Conservation (phyloP, 2,797 vertebrate species). For the Cercopithecus neglectus region DNA sequence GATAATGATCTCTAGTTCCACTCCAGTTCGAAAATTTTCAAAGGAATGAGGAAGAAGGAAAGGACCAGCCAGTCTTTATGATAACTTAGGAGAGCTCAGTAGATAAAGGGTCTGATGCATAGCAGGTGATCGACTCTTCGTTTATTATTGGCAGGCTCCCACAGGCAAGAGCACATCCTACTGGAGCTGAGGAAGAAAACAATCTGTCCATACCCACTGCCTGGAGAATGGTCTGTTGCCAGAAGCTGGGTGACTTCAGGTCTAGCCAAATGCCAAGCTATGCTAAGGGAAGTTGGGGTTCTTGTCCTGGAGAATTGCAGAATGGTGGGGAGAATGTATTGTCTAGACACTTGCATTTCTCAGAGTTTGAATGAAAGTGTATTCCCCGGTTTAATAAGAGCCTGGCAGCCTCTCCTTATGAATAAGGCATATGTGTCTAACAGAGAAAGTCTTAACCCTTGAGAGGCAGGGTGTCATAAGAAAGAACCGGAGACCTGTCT, state of each 20-base stretch:
- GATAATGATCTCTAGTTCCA: conserved; percentile 29
- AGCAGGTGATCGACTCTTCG: neutral
- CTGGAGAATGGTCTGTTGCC: neutral
- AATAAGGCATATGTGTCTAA: neutral
- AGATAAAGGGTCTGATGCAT: neutral
- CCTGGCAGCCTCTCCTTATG: neutral
- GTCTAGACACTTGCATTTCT: neutral
- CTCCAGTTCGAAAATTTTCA: neutral
- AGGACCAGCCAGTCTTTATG: neutral
- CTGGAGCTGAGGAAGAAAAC: neutral
- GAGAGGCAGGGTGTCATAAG: neutral
- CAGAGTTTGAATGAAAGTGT: neutral
- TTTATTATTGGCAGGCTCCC: neutral
- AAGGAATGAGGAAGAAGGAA: neutral
- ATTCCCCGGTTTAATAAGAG: neutral
- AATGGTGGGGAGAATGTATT: neutral
- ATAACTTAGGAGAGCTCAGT: neutral
- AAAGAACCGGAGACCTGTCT: neutral
- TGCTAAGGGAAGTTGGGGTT: neutral
- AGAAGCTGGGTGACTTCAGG: neutral
- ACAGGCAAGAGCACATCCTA: neutral
- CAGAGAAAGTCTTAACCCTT: neutral
- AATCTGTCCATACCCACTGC: neutral
- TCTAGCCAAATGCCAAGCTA: neutral
- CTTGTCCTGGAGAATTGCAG: neutral